Conservation (phyloP, 2,888 invertebrate species). For the Drosophila ustulata region DNA sequence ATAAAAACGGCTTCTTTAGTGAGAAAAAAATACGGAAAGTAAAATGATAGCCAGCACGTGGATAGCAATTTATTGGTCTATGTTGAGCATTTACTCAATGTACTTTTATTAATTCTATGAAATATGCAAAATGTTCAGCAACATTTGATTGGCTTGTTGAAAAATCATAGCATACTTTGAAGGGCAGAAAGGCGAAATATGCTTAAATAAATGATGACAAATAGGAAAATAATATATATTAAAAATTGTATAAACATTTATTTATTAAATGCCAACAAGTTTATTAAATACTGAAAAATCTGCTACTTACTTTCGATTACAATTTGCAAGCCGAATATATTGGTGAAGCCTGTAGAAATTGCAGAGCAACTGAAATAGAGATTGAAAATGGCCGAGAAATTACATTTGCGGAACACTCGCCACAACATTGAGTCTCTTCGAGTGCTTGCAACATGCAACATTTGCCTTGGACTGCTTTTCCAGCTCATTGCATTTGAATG, state of each 20-base stretch:
- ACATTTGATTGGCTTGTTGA: background rate
- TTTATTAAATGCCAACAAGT: no score
- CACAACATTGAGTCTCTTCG: background rate
- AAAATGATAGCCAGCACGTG: background rate
- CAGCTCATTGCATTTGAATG: conserved; percentile 76
- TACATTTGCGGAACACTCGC: conserved; percentile 10
- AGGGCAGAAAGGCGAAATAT: background rate
- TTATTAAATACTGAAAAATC: no score
- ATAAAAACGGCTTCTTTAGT: conserved; percentile 10
- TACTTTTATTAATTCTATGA: background rate
- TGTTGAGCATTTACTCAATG: background rate
- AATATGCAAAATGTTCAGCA: background rate
- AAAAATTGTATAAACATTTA: no score
- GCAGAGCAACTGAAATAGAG: background rate
- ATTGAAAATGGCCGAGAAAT: conserved; percentile 6
- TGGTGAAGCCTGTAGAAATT: background rate
- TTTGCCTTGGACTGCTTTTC: conserved; percentile 62
- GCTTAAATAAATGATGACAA: no score
- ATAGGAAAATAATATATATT: no score
- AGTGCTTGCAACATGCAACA: conserved; percentile 28
- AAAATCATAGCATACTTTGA: background rate
- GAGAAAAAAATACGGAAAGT: no score
- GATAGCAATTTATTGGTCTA: background rate
- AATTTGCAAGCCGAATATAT: no score
- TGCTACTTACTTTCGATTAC: no score